A percentile compares a stretch with the other conserved stretches of the same genome.
phyloP scores from a whole-genome alignment of 2,113 vertebrate species.

The Azemiops feae region DNA sequence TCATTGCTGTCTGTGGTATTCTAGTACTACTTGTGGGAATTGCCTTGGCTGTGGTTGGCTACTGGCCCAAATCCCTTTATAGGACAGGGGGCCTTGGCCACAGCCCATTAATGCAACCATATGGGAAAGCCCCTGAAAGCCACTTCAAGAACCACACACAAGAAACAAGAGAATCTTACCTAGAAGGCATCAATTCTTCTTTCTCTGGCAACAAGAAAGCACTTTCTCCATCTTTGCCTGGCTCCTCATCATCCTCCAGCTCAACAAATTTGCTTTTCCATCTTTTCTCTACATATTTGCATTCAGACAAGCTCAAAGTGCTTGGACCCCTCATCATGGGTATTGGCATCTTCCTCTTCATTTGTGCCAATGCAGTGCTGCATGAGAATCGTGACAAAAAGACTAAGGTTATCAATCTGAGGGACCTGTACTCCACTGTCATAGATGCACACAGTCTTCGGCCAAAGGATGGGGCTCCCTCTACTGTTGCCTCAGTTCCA shows the following conservation, averaged over 20 bases:
- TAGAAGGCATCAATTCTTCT: conserved; percentile 46
- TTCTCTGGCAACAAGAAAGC: conserved; percentile 1
- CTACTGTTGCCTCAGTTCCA: conserved; percentile 58
- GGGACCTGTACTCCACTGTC: conserved; percentile 97
- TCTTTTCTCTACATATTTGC: conserved; percentile 84
- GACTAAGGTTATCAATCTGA: conserved; percentile 93
- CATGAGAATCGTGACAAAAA: conserved; percentile 94
- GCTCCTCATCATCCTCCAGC: conserved; percentile 40
- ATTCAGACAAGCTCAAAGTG: conserved; percentile 93
- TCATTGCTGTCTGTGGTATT: conserved; percentile 86
- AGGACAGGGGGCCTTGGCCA: conserved; percentile 64
- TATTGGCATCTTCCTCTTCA: conserved; percentile 95
- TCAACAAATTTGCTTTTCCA: conserved; percentile 73
- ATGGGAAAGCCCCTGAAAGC: conserved; percentile 38
- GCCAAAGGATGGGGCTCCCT: conserved; percentile 75
- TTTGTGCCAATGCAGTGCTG: conserved; percentile 93
- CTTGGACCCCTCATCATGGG: conserved; percentile 95
- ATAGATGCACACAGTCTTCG: conserved; percentile 93
- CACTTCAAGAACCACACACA: conserved; percentile 41
- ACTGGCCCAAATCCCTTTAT: conserved; percentile 85
- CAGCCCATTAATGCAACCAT: neutral
- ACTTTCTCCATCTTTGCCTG: neutral
- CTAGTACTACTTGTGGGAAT: conserved; percentile 87
- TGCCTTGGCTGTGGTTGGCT: conserved; percentile 88
- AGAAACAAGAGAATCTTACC: conserved; percentile 6